Evolutionary conservation across 2,888 invertebrate species (phyloP).

Genomic region (Pristionchus maxplancki): DNA sequence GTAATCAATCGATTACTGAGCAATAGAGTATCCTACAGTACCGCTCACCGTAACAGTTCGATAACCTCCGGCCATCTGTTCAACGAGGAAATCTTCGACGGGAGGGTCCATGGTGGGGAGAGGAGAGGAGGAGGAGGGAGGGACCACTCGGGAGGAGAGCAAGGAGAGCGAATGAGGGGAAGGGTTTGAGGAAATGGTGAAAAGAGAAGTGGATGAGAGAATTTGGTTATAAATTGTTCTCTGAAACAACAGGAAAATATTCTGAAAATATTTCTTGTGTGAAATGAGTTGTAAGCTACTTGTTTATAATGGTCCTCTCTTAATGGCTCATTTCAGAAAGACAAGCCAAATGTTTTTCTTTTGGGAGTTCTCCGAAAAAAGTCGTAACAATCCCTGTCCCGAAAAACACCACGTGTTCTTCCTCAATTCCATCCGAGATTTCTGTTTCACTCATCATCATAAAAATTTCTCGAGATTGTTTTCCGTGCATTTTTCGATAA

Average conservation of each 20-base stretch:
- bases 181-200: background rate
- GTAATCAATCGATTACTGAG: background rate
- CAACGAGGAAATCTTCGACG: slow-evolving; percentile 37
- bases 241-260: too few relatives aligned
- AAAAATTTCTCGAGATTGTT: background rate
- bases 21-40: background rate
- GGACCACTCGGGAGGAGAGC: background rate
- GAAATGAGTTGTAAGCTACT: too few relatives aligned
- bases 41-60: slow-evolving; percentile 32
- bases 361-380: too few relatives aligned
- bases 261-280: too few relatives aligned
- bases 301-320: too few relatives aligned
- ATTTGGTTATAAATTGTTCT: background rate
- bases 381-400: too few relatives aligned
- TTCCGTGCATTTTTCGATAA: background rate
- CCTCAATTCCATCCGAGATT: too few relatives aligned
- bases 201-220: background rate
- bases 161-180: background rate
- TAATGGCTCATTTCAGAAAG: too few relatives aligned
- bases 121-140: background rate
- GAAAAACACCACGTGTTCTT: too few relatives aligned
- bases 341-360: too few relatives aligned
- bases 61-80: slow-evolving; percentile 44
- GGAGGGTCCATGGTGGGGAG: slow-evolving; percentile 3
- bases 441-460: background rate